Evolutionary conservation across 2,888 invertebrate species (phyloP), one percentile per base, ranked within the genome.

Genomic region (Gymnosoma rotundatum): DNA sequence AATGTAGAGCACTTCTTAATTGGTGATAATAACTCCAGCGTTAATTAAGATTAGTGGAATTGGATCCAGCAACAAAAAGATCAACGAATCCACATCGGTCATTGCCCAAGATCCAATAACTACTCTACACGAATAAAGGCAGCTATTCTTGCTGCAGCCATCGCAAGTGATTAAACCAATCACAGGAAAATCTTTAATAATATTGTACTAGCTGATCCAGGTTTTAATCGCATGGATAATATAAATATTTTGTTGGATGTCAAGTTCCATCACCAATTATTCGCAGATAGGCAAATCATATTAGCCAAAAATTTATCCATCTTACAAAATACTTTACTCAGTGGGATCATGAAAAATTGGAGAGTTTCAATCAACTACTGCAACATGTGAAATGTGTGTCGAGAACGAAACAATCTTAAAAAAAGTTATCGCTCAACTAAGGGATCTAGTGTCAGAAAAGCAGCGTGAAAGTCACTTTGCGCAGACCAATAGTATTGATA

Each of bases 1-100:
- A 52, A 52, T 52, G 52, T 8, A 52, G 52, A 52, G 52, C 52
- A 52, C 52, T 52, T 52, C 52, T 52, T 8, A 18, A 52, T n/a
- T 52, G n/a, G 4, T 16, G 52, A 12, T 52, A 16, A 48, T 16
- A 48, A 48, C 5, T 16, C 48, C 48, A 48, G 16, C 48, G 16
- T 48, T 16, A 48, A 48, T 48, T 10, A 16, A 3, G 3, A 48
- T 48, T 10, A 48, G 12, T 10, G 48, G 48, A 48, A 48, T 48
- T 8, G 48, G 7, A 48, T 5, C 48, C 12, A 48, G 48, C 12
- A 48, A 10, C 48, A 48, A 12, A 4, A 48, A 10, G 48, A n/a
- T n/a, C 48, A 10, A 48, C 48, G 12, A 8, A 10, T 48, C 48
- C 12, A 48, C 12, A 3, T 48, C 5, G 48, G 16, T 4, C 48